Conservation (phyloP, 2,113 vertebrate species). For the Fregetta grallaria region DNA sequence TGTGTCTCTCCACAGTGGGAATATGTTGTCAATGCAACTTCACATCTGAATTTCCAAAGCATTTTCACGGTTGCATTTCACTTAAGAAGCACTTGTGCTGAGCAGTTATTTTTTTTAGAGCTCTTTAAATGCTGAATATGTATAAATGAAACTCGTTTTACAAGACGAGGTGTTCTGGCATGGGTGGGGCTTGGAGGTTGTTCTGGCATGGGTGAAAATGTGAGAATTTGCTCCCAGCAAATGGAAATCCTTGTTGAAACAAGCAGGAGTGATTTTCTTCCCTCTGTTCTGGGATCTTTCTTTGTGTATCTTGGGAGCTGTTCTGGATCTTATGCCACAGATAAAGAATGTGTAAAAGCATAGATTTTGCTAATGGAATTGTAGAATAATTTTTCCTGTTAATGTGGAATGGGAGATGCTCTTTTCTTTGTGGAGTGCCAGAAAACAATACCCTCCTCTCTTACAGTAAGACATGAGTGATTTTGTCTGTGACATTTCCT, state of each 20-base stretch:
- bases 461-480: background rate
- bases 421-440: background rate
- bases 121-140: slow-evolving; percentile 3
- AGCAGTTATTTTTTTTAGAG: background rate
- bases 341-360: background rate
- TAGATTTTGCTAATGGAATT: background rate
- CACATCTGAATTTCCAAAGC: background rate
- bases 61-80: background rate
- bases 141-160: slow-evolving; percentile 27
- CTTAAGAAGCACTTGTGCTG: background rate
- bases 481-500: background rate
- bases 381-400: background rate
- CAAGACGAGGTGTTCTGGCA: slow-evolving; percentile 7
- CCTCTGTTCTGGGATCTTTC: background rate
- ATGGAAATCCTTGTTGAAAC: slow-evolving; percentile 33
- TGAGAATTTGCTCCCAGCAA: slow-evolving; percentile 19
- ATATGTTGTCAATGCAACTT: background rate
- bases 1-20: background rate
- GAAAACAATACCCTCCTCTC: background rate
- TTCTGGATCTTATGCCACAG: background rate
- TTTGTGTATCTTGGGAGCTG: background rate
- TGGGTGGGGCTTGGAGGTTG: background rate
- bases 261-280: background rate
- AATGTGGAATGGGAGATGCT: background rate
- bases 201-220: background rate